Conservation (phyloP, 53 echinoderm and acorn worm genomes). For the Pentamera pediparva region DNA sequence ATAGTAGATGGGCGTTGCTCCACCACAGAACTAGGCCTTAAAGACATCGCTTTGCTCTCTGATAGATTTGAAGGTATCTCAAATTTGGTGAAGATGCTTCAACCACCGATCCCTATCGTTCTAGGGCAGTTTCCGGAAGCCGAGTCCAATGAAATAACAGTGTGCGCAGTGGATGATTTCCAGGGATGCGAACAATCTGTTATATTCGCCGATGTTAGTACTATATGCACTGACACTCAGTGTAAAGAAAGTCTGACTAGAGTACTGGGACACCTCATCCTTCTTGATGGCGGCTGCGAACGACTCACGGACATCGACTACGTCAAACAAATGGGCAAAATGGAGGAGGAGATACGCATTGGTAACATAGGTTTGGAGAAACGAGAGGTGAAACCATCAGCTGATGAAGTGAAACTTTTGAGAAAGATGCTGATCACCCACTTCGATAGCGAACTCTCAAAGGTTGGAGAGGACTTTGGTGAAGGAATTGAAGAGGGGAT, state of each 20-base stretch:
- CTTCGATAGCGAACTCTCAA: neutral
- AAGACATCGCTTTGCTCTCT: neutral
- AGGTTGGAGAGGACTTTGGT: neutral
- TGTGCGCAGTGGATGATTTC: neutral
- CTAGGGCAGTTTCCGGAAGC: neutral
- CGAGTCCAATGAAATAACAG: neutral
- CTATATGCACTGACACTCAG: neutral
- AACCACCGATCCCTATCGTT: neutral
- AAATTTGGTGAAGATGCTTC: neutral
- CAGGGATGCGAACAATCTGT: neutral
- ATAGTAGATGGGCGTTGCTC: neutral
- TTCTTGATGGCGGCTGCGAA: neutral
- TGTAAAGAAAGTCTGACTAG: neutral
- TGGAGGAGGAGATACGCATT: neutral
- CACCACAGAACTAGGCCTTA: neutral
- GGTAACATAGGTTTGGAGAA: neutral
- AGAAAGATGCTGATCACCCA: neutral
- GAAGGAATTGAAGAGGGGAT: too few relatives aligned
- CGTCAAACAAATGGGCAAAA: neutral
- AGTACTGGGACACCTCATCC: neutral
- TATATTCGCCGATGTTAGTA: neutral
- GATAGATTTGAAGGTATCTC: neutral
- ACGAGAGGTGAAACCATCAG: neutral
- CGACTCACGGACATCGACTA: neutral
- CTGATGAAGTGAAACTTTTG: neutral